Percentiles rank a stretch among this genome's conserved stretches.
Evolutionary conservation across 2,113 vertebrate genomes (phyloP).

Genomic region (Campylomormyrus tamandua): DNA sequence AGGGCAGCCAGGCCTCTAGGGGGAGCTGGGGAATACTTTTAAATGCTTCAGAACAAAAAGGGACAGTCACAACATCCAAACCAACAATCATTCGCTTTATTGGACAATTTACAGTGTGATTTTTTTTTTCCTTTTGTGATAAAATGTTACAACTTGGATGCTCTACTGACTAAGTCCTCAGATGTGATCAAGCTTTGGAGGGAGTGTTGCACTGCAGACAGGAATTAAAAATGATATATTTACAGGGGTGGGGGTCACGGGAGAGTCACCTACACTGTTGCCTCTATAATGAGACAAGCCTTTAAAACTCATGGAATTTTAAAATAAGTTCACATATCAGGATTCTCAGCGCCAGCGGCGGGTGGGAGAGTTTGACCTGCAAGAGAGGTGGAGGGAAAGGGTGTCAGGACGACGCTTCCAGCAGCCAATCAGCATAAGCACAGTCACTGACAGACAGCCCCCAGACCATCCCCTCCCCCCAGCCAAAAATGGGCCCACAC

Average conservation of each 20-base stretch:
- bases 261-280: conserved; percentile 95
- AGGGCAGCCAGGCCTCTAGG: not conserved
- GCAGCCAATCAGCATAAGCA: conserved; percentile 2
- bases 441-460: conserved; percentile 32
- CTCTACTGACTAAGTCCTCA: conserved; percentile 68
- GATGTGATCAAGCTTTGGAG: conserved; percentile 70
- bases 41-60: not conserved
- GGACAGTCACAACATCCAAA: conserved; percentile 15
- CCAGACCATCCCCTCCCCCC: conserved; percentile 4
- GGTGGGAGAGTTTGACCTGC: conserved; percentile 83
- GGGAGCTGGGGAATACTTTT: not conserved
- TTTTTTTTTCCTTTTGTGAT: conserved; percentile 53
- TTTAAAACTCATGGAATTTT: conserved; percentile 99
- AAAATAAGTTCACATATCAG: conserved; percentile 73
- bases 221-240: conserved; percentile 88
- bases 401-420: conserved; percentile 40
- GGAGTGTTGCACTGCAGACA: conserved; percentile 72
- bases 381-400: conserved; percentile 54
- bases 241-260: conserved; percentile 56
- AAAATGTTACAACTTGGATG: conserved; percentile 88
- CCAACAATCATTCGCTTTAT: conserved; percentile 59
- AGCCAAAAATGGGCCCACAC: not conserved
- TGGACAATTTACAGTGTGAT: conserved; percentile 82
- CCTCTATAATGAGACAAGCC: conserved; percentile 99
- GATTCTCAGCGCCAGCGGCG: conserved; percentile 89